Conservation (phyloP, 1,140 invertebrate genomes). For the Sminthurides bifidus region DNA sequence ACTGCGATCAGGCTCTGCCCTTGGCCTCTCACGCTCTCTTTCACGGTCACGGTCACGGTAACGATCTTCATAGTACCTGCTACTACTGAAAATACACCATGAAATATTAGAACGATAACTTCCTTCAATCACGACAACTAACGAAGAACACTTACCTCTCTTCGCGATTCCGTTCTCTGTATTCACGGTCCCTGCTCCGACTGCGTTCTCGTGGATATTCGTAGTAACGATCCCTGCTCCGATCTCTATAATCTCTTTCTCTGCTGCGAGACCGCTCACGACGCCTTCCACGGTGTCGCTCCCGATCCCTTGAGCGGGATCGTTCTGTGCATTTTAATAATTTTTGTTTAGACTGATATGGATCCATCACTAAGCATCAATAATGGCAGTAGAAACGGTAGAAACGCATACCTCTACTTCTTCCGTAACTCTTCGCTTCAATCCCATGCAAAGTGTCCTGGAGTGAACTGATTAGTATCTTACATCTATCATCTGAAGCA, state of each 20-base stretch:
- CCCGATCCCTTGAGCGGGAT: slow-evolving; percentile 65
- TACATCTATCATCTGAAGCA: slow-evolving; percentile 93
- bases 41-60: slow-evolving; percentile 39
- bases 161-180: slow-evolving; percentile 47
- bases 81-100: slow-evolving; percentile 5
- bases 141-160: slow-evolving; percentile 10
- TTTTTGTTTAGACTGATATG: too few relatives aligned
- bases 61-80: slow-evolving; percentile 39
- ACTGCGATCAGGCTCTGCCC: slow-evolving; percentile 35
- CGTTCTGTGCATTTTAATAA: slow-evolving; percentile 43
- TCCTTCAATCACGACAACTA: background rate
- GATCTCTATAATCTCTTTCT: slow-evolving; percentile 40
- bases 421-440: slow-evolving; percentile 83
- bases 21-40: slow-evolving; percentile 33
- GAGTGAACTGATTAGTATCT: slow-evolving; percentile 90
- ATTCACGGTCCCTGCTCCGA: slow-evolving; percentile 35
- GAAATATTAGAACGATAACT: background rate
- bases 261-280: slow-evolving; percentile 67
- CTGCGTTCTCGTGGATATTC: slow-evolving; percentile 24
- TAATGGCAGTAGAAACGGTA: background rate
- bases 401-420: slow-evolving; percentile 34
- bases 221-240: slow-evolving; percentile 45
- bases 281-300: slow-evolving; percentile 48
- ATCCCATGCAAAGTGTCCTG: slow-evolving; percentile 94
- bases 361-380: too few relatives aligned